Conservation (phyloP, 2,888 invertebrate species). For the Germaria angustata region DNA sequence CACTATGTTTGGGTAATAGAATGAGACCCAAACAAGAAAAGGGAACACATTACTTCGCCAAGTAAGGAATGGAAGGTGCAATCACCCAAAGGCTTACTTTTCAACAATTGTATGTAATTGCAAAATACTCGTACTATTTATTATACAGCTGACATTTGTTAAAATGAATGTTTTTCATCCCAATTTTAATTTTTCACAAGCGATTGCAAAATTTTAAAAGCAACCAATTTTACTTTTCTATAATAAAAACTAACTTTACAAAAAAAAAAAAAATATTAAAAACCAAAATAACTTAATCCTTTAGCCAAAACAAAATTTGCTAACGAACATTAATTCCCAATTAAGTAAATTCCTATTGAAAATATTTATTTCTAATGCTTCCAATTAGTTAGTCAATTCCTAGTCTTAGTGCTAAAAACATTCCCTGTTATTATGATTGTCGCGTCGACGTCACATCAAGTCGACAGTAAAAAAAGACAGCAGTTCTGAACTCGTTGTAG, state of each 20-base stretch:
- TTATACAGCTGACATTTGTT: background rate
- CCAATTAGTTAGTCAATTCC: background rate
- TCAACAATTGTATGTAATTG: background rate
- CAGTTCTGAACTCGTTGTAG: too few species aligned
- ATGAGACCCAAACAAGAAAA: constrained; percentile 24
- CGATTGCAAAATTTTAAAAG: background rate
- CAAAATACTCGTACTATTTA: background rate
- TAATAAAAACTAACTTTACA: background rate
- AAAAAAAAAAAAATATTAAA: too few species aligned
- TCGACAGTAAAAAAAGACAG: too few species aligned
- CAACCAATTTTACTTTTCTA: background rate
- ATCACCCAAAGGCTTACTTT: background rate
- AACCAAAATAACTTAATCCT: too few species aligned
- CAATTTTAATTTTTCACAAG: background rate
- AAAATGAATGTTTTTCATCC: background rate
- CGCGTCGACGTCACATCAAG: too few species aligned
- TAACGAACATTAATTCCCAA: background rate
- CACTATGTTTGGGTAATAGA: constrained; percentile 32
- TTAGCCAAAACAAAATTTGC: background rate
- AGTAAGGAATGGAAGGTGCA: constrained; percentile 35
- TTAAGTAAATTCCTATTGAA: background rate
- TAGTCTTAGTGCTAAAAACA: background rate
- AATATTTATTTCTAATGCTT: background rate
- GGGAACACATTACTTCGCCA: constrained; percentile 24
- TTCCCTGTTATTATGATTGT: too few species aligned